Base-by-base conservation (phyloP, 2,797 vertebrate species). In the Linurgus olivaceus region DNA sequence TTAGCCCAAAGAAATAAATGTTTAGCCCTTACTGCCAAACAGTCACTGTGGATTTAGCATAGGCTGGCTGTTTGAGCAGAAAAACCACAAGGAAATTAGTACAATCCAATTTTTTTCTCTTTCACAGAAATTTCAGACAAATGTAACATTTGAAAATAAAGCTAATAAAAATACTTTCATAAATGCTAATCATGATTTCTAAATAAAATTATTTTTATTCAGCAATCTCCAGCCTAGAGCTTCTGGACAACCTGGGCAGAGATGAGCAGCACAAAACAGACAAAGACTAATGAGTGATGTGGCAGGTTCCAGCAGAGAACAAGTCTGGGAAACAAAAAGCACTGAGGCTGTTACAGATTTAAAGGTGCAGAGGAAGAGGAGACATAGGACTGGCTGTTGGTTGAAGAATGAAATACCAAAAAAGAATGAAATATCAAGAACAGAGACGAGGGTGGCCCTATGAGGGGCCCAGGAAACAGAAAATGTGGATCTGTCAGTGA, bases 161-260 rank as follows among this genome's bases (percentile, higher is more conserved):
- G 3, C 29, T 47, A 15, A 83, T 51, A 51, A 57, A 76, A 0
- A 16, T 57, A 47, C 16, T 62, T 73, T 31, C 55, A 17, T 62
- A 24, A 29, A 66, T 15, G 8, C 21, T 85, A 55, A 86, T 62
- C 38, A 45, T 8, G 13, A 23, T 83, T 90, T 80, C 29, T 29
- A 80, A 96, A 81, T 70, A 33, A 72, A 75, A 86, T 37, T 45
- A 37, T 92, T 92, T 94, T 87, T 61, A 87, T 70, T 75, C n/a
- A 29, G 47, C 25, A 20, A 24, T 31, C 45, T 61, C 11, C 29
- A 79, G 24, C 33, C 51, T 71, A 52, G 33, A 70, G 2, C 20
- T 93, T 79, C 55, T 52, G 28, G 29, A 35, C 15, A 84, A 17
- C 26, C 65, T 33, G 28, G 50, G 20, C 66, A 83, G 61, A 77